A percentile compares a stretch with the other conserved stretches of the same genome.
These are phyloP conservation scores for Diachasmimorpha longicaudata DNA, from an alignment of 1,140 invertebrate species.

Conservation along the genomic window DNA sequence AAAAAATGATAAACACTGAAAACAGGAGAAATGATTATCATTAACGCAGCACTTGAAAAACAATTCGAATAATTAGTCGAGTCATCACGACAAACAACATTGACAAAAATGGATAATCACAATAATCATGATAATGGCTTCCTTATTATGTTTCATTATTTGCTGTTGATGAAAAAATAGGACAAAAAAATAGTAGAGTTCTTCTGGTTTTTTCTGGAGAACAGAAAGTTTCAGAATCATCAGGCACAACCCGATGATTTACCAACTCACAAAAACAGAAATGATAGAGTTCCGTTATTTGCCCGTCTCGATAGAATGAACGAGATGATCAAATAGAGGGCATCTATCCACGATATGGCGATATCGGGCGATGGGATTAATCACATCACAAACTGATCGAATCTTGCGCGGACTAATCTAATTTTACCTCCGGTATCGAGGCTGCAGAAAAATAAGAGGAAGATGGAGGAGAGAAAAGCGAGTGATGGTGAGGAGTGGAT, in stretches of 20 bases:
- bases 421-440: slow-evolving; percentile 43
- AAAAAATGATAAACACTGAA: no score
- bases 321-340: background rate
- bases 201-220: no score
- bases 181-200: no score
- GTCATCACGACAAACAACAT: no score
- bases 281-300: background rate
- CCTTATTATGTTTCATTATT: no score
- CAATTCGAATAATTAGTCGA: no score
- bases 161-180: no score
- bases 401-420: slow-evolving; percentile 50
- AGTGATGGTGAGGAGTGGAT: background rate
- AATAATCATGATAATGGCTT: no score
- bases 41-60: no score
- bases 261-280: background rate
- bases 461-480: background rate
- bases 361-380: slow-evolving; percentile 40
- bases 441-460: slow-evolving; percentile 10
- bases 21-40: no score
- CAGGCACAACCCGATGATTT: background rate
- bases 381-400: slow-evolving; percentile 40
- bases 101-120: no score
- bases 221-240: no score
- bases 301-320: background rate
- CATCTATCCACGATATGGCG: slow-evolving; percentile 23